Percentiles rank a stretch among this genome's conserved stretches.
phyloP scores from a whole-genome alignment of 1,140 invertebrate genomes.

The Pygmarrhopalites habei region DNA sequence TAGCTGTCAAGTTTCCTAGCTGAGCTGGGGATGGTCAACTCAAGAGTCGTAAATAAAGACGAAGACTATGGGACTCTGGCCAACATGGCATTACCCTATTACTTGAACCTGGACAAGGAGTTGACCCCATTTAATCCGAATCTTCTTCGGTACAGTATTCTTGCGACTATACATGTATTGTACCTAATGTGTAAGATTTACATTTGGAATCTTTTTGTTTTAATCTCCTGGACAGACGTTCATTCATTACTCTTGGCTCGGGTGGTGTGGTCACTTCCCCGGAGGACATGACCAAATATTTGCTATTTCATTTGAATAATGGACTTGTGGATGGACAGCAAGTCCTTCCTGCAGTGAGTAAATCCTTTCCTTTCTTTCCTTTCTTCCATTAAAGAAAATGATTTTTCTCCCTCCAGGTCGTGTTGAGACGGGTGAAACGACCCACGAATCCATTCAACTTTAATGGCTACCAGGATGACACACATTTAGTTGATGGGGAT shows the following conservation, averaged over 20 bases:
- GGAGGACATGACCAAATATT: slow-evolving; percentile 23
- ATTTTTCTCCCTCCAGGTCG: not conserved
- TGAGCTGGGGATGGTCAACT: not conserved
- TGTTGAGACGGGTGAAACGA: not conserved
- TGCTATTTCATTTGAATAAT: slow-evolving; percentile 19
- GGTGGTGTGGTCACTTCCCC: slow-evolving; percentile 20
- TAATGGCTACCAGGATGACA: not conserved
- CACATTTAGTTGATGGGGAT: not conserved
- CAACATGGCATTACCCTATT: not conserved
- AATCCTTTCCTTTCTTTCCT: no score
- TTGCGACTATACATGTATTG: not conserved
- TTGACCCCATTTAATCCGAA: not conserved
- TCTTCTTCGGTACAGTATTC: not conserved
- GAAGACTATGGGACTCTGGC: not conserved
- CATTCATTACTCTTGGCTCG: not conserved
- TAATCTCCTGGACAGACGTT: slow-evolving; percentile 7
- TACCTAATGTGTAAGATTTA: not conserved
- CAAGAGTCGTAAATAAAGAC: not conserved
- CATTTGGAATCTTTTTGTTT: not conserved
- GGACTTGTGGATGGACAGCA: slow-evolving; percentile 18
- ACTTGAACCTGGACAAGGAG: not conserved
- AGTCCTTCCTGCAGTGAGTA: slow-evolving; percentile 25
- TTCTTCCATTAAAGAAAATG: not conserved
- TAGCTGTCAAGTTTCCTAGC: not conserved
- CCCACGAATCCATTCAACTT: not conserved